Evolutionary conservation across 2,888 invertebrate genomes (phyloP), one percentile per base, ranked within the genome.

Genomic region (Trachelus iudaicus): DNA sequence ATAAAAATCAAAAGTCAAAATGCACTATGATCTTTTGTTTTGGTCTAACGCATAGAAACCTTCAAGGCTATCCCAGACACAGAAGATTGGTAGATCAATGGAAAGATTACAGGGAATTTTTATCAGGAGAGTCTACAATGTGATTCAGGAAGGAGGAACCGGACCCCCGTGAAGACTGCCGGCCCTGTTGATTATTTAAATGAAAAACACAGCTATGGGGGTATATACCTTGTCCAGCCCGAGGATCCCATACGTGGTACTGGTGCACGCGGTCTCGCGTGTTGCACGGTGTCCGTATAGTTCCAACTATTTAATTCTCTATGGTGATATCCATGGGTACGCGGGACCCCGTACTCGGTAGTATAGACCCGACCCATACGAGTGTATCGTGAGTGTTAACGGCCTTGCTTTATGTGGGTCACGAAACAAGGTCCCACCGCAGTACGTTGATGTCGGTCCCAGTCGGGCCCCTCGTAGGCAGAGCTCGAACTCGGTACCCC

Each of bases 341-440:
- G 80, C 78, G 81, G 82, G 81, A 79, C 81, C 79, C 81, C 80
- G 80, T 82, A 81, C 81, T 77, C 69, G 78, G 76, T 79, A 77
- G 80, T 81, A 81, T 81, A 75, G 83, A 82, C 83, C 83, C 84
- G 83, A 85, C 85, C 85, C 83, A 86, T 87, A 87, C 89, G 85
- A 81, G 82, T 82, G 85, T 83, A 84, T 81, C 83, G 85, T 84
- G 85, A 89, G 89, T 91, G 89, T 91, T 90, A 90, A 90, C 90
- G 90, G 91, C 91, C 91, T 91, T 91, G 91, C 90, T 90, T 87
- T 87, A 91, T 90, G 90, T 91, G 87, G 91, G 91, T 91, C 91
- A 91, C 87, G 90, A 90, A 91, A 91, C 91, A 91, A 91, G 91
- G 91, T 90, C 90, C 89, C 88, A 86, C 84, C 85, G 75, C 77